Evolutionary conservation across 2,113 vertebrate genomes (phyloP).

Genomic region (Naja naja): DNA sequence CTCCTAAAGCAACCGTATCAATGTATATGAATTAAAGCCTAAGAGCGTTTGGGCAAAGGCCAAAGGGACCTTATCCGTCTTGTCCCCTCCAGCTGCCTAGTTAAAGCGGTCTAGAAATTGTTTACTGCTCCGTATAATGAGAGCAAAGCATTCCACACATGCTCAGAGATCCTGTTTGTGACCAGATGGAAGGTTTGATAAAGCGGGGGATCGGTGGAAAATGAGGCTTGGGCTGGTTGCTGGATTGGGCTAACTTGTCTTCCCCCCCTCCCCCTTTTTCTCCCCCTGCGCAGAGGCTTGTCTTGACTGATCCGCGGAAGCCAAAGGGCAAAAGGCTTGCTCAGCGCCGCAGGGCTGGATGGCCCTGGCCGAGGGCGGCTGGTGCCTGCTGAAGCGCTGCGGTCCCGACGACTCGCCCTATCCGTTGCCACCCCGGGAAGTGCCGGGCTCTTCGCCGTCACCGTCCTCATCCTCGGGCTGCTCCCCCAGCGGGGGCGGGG

Average conservation of each 20-base stretch:
- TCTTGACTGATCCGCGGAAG: not conserved
- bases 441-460: constrained; percentile 68
- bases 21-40: not conserved
- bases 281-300: not conserved
- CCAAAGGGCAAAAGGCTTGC: constrained; percentile 60
- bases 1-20: not conserved
- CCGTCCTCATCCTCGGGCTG: constrained; percentile 65
- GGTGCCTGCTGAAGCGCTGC: constrained; percentile 91
- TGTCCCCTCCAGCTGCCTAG: not conserved
- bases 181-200: not conserved
- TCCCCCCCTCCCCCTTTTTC: too few species aligned
- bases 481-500: constrained; percentile 57
- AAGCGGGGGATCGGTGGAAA: too few species aligned
- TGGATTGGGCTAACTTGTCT: not conserved
- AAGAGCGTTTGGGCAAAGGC: not conserved
- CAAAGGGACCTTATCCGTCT: not conserved
- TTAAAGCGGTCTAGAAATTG: not conserved
- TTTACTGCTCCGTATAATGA: not conserved
- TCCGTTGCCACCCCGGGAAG: constrained; percentile 75
- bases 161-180: not conserved
- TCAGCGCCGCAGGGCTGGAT: constrained; percentile 81
- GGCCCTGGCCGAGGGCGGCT: constrained; percentile 94
- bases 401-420: constrained; percentile 77
- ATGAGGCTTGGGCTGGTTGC: not conserved
- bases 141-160: not conserved